Evolutionary conservation across 2,888 invertebrate genomes (phyloP).

Genomic region (Dichetophora obliterata): DNA sequence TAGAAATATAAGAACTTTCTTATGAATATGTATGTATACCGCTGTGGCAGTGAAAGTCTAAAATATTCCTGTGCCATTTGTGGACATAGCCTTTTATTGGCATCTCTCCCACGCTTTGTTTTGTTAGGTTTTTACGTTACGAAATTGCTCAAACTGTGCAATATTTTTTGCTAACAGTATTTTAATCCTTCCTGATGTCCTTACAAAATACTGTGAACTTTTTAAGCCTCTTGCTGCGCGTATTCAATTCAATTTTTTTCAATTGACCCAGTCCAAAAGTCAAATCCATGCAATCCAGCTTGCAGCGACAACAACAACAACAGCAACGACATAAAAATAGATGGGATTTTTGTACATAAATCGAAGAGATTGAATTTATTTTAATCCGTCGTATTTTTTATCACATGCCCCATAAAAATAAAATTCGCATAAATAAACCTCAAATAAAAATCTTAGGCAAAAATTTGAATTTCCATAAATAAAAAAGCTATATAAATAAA

Average conservation of each 20-base stretch:
- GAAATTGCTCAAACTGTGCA: neutral
- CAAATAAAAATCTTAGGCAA: conserved; percentile 18
- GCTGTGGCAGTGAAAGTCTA: no score
- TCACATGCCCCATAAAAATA: conserved; percentile 1
- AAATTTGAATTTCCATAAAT: conserved; percentile 5
- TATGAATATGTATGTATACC: no score
- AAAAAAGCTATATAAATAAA: neutral
- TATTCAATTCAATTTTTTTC: conserved; percentile 7
- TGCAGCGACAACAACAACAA: conserved; percentile 30
- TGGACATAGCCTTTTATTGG: no score
- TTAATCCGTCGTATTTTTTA: conserved; percentile 20
- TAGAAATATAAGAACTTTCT: no score
- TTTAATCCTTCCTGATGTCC: neutral
- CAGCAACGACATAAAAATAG: neutral
- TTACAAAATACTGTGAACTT: neutral
- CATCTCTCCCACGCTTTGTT: neutral
- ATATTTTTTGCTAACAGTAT: neutral
- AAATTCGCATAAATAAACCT: neutral
- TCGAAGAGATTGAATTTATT: conserved; percentile 26
- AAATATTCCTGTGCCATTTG: no score
- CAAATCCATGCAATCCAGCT: conserved; percentile 38
- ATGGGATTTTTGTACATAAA: conserved; percentile 19
- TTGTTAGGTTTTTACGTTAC: neutral
- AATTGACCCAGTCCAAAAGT: conserved; percentile 5
- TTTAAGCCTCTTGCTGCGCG: no score